These are phyloP conservation scores for Luscinia luscinia DNA, from an alignment of 2,797 vertebrate species.

Conservation along the genomic window DNA sequence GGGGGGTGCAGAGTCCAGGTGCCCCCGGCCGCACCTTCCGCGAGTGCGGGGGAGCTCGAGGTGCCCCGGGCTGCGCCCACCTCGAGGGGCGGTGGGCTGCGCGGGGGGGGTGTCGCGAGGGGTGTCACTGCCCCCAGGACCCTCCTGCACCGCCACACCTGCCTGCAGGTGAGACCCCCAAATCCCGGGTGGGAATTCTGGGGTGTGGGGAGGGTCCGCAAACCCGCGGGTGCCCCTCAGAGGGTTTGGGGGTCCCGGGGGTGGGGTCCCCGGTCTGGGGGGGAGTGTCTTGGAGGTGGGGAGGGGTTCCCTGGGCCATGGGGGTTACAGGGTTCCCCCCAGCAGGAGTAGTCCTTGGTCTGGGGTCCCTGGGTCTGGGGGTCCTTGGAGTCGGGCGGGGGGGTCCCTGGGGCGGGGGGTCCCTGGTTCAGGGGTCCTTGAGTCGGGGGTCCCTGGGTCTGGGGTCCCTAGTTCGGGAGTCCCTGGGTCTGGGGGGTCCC, in stretches of 20 bases:
- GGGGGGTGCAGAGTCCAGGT: background rate
- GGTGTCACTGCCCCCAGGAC: background rate
- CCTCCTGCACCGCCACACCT: background rate
- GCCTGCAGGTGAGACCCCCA: background rate
- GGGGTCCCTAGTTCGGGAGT: no score
- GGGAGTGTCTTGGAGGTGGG: background rate
- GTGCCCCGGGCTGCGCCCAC: background rate
- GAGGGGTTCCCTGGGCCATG: no score
- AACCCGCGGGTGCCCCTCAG: background rate
- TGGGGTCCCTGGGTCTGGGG: no score
- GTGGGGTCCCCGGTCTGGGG: no score
- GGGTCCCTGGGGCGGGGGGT: no score
- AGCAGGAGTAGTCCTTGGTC: no score
- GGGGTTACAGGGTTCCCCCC: no score
- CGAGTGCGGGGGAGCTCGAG: background rate
- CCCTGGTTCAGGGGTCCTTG: no score
- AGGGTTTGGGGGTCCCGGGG: background rate
- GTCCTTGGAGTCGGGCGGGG: no score
- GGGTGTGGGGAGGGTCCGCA: background rate
- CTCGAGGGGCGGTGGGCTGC: background rate
- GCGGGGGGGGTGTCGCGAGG: background rate
- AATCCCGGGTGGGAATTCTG: background rate
- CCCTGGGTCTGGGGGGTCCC: background rate
- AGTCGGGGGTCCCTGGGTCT: no score
- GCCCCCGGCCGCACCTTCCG: background rate